Evolutionary conservation across 2,888 invertebrate species (phyloP), one percentile per base, ranked within the genome.

Genomic region (Noctua fimbriata): DNA sequence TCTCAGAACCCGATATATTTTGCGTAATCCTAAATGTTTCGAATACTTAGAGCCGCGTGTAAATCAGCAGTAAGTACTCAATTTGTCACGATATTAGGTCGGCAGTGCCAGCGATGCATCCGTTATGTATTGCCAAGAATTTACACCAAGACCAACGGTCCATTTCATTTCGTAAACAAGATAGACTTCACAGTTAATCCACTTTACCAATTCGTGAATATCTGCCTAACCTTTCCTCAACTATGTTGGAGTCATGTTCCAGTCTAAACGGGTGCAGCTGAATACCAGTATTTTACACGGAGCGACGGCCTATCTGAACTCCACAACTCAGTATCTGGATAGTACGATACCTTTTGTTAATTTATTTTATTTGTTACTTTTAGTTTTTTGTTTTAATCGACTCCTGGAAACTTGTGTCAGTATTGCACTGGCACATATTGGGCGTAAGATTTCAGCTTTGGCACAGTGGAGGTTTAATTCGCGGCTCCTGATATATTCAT

Each of bases 71-170:
- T 81, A 71, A 81, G 58, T 66, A 52, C 58, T 70, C 41, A 44
- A 71, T 76, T 76, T 81, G 52, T 80, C 75, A 80, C 52, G 66
- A 67, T 76, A 76, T 81, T 77, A 77, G 81, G 81, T 77, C 44
- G 49, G 28, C 32, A 66, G 76, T 58, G 28, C 58, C 16, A 52
- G 60, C 52, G 28, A 55, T 81, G 81, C 76, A 81, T 81, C 81
- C 81, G 81, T 70, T 24, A 70, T 67, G 70, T 52, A 67, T 36
- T 81, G 81, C 81, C 81, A 81, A 81, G 81, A 81, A 81, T 81
- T 81, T 44, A 52, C 77, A 81, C 58, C 44, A 36, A 73, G 18
- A 44, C 32, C 21, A 2, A 67, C 14, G 24, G 14, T 36, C 21
- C 52, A 78, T n/a, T 69, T 49, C 41, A 5, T 41, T 47, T 66